Evolutionary conservation across 1,140 invertebrate species (phyloP).

Genomic region (Venustaconcha ellipsiformis): DNA sequence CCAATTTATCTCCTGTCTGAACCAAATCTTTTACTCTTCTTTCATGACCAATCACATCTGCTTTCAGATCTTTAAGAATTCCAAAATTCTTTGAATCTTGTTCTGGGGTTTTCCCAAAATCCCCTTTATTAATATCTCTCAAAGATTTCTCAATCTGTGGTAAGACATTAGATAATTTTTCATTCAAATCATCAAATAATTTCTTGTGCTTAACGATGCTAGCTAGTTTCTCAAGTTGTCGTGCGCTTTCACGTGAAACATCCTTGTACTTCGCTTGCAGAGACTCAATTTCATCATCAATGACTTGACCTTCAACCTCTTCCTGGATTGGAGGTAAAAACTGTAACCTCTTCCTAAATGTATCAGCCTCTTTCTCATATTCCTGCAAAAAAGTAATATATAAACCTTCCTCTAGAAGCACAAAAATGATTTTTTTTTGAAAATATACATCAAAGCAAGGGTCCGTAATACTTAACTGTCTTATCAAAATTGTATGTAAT

Average conservation of each 20-base stretch:
- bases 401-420: no score
- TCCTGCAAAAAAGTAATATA: conserved; percentile 40
- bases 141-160: conserved; percentile 86
- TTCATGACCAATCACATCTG: conserved; percentile 58
- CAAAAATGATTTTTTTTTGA: no score
- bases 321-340: conserved; percentile 58
- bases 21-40: conserved; percentile 52
- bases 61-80: conserved; percentile 50
- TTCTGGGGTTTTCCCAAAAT: conserved; percentile 48
- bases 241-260: conserved; percentile 53
- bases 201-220: conserved; percentile 56
- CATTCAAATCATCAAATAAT: conserved; percentile 67
- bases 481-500: no score
- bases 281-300: conserved; percentile 61
- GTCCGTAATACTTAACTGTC: no score
- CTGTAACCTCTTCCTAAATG: conserved; percentile 55
- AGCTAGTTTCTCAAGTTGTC: conserved; percentile 55
- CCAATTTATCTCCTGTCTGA: conserved; percentile 52
- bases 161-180: conserved; percentile 84
- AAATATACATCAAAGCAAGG: no score
- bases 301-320: conserved; percentile 51
- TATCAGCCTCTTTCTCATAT: conserved; percentile 58
- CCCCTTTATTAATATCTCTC: conserved; percentile 52
- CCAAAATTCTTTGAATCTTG: conserved; percentile 46
- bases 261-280: conserved; percentile 60